Percentiles rank a stretch among this genome's conserved stretches.
Evolutionary conservation across 2,888 invertebrate species (phyloP).

Genomic region (Nomada goodeniana): DNA sequence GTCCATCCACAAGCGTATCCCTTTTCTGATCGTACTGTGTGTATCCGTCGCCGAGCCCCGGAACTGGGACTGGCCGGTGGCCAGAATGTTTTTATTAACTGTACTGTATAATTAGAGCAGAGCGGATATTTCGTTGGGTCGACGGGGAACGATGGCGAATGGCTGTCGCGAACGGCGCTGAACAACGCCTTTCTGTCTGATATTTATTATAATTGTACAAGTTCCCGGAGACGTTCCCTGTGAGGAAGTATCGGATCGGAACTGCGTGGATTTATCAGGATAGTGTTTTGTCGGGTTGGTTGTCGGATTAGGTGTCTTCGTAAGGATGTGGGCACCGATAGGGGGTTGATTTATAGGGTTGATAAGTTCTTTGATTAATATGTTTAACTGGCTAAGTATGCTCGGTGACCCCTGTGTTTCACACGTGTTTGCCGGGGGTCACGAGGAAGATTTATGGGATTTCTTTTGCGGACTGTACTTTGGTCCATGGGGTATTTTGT

Average conservation of each 20-base stretch:
- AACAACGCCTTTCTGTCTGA: not conserved
- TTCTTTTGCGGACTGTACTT: no score
- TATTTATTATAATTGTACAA: conserved; percentile 45
- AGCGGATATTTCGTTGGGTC: conserved; percentile 48
- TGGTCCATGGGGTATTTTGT: no score
- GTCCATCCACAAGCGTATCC: conserved; percentile 45
- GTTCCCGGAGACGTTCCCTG: not conserved
- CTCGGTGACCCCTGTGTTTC: no score
- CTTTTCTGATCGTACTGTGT: conserved; percentile 45
- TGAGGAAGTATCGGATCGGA: not conserved
- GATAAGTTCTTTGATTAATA: not conserved
- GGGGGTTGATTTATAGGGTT: not conserved
- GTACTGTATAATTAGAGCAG: conserved; percentile 71
- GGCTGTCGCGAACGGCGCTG: conserved; percentile 15
- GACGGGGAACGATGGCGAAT: conserved; percentile 27
- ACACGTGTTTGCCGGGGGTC: no score
- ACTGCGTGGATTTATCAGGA: not conserved
- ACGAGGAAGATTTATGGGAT: no score
- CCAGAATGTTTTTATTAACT: conserved; percentile 75
- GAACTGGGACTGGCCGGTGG: conserved; percentile 68
- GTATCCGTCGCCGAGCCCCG: conserved; percentile 25
- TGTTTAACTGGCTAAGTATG: not conserved
- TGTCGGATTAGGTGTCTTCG: not conserved
- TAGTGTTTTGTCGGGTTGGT: not conserved
- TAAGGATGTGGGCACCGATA: not conserved